Evolutionary conservation across 2,797 vertebrate genomes (phyloP).

Genomic region (Rhinella marina): DNA sequence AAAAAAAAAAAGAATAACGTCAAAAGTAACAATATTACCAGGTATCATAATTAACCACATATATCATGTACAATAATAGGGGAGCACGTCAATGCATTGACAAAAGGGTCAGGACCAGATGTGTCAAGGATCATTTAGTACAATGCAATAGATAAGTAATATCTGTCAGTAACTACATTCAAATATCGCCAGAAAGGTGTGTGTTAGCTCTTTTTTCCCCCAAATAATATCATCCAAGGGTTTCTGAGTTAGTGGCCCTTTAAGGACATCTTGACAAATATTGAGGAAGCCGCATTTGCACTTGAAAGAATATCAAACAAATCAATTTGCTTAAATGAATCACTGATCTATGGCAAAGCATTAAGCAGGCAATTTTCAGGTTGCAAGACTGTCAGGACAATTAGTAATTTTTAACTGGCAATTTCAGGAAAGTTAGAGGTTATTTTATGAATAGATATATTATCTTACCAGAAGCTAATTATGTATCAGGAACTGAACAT

Average conservation of each 20-base stretch:
- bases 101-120: conserved; percentile 21
- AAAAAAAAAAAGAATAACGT: conserved; percentile 73
- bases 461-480: background rate
- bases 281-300: background rate
- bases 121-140: conserved; percentile 16
- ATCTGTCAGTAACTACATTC: background rate
- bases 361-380: conserved; percentile 43
- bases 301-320: conserved; percentile 32
- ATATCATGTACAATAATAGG: conserved; percentile 44
- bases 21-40: conserved; percentile 57
- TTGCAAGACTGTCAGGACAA: conserved; percentile 46
- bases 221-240: background rate
- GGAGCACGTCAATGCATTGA: conserved; percentile 50
- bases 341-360: conserved; percentile 19
- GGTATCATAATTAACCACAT: background rate
- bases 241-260: background rate
- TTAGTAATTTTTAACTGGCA: conserved; percentile 31
- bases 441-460: conserved; percentile 1
- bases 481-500: background rate
- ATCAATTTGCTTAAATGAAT: conserved; percentile 53
- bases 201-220: background rate
- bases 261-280: background rate
- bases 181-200: background rate
- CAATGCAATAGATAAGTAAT: conserved; percentile 16
- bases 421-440: conserved; percentile 2